Evolutionary conservation across 2,797 vertebrate genomes (phyloP).

Genomic region (Acanthurus tractus): DNA sequence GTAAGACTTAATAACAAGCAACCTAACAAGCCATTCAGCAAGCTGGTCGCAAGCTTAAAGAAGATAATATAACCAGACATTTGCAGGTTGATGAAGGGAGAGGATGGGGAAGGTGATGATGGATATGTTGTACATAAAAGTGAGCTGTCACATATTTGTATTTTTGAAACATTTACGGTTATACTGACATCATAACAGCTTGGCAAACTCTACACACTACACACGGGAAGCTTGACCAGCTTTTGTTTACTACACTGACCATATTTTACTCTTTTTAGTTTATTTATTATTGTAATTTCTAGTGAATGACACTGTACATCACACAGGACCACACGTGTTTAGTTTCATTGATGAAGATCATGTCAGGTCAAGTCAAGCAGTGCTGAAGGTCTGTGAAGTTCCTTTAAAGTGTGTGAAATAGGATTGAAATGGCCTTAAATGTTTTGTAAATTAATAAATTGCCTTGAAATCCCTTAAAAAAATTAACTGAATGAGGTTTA

Average conservation of each 20-base stretch:
- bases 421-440: conserved; percentile 27
- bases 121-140: conserved; percentile 20
- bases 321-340: conserved; percentile 40
- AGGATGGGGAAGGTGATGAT: conserved; percentile 9
- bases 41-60: conserved; percentile 26
- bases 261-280: conserved; percentile 23
- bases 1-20: conserved; percentile 20
- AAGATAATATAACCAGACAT: conserved; percentile 7
- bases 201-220: conserved; percentile 21
- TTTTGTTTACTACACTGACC: conserved; percentile 8
- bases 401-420: neutral
- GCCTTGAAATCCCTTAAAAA: conserved; percentile 24
- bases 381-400: neutral
- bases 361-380: neutral
- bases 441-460: conserved; percentile 8
- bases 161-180: neutral
- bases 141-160: conserved; percentile 7
- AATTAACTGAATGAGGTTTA: conserved; percentile 1
- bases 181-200: conserved; percentile 20
- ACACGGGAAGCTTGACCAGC: conserved; percentile 19
- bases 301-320: conserved; percentile 15
- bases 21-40: conserved; percentile 13
- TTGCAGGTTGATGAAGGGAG: conserved; percentile 14
- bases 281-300: conserved; percentile 26
- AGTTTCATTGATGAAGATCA: neutral